Base-by-base conservation (phyloP, 2,113 vertebrate genomes). In the Zosterops borbonicus region DNA sequence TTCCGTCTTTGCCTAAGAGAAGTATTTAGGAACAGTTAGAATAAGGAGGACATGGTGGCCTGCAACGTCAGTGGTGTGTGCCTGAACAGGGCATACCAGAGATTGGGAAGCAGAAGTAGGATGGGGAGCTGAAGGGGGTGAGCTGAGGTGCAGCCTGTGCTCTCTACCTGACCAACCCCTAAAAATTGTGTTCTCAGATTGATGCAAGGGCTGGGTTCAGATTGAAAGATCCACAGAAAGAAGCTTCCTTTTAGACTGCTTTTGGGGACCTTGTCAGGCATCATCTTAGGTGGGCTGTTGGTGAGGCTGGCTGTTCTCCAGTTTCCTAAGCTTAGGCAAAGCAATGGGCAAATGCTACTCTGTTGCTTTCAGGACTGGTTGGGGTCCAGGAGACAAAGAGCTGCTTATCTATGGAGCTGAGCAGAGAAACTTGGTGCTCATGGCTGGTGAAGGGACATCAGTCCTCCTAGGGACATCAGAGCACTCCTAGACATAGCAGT, bases 381-480 rank as follows among this genome's bases (percentile, higher is more conserved):
- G 47, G 46, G 28, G 13, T 71, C 14, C n/a, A 14, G 56, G 37
- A 78, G 17, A 28, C 29, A 10, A 76, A 68, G 31, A 41, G 35
- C 49, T 89, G 39, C 21, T 23, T 69, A 77, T 46, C 33, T 33
- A 0, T 33, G 65, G 78, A 85, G 14, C 14, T 52, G 56, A 70
- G 50, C 41, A 28, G 65, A 33, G 37, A 58, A 65, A 35, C 46
- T 8, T 8, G 2, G 8, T 71, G 50, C 47, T 49, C 0, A 1
- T 53, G 25, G 20, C 29, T 1, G 1, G 13, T 62, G 22, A n/a
- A 63, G 50, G 59, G 42, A 41, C 24, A 28, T 27, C 0, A 12
- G 35, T 37, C 15, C n/a, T n/a, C n/a, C n/a, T n/a, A n/a, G n/a
- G n/a, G n/a, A n/a, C n/a, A n/a, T n/a, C 64, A 84, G 39, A 49